Conservation (phyloP, 2,797 vertebrate genomes). For the Xerus rutilus region DNA sequence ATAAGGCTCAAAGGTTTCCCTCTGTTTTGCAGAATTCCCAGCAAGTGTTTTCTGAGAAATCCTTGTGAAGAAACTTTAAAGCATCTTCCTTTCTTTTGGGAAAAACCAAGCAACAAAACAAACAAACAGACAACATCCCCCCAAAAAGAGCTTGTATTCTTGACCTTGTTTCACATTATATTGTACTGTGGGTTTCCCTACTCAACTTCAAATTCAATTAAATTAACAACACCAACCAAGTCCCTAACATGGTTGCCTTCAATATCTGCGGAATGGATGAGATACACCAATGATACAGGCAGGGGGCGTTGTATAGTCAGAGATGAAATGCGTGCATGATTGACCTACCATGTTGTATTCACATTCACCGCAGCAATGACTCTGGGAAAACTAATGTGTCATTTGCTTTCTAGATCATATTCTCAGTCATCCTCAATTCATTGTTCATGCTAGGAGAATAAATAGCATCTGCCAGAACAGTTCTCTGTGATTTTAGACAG, state of each 20-base stretch:
- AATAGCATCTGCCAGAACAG: neutral
- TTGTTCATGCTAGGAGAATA: neutral
- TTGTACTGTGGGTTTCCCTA: neutral
- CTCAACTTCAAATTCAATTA: neutral
- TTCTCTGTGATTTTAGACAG: slow-evolving; percentile 43
- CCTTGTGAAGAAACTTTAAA: neutral
- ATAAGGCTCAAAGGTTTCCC: neutral
- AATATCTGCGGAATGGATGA: neutral
- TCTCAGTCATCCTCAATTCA: neutral
- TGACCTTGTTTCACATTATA: neutral
- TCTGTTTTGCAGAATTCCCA: neutral
- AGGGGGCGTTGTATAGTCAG: neutral
- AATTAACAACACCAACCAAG: neutral
- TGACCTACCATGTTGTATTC: neutral
- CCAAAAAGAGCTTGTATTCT: neutral
- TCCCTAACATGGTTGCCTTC: neutral
- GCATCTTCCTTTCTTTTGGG: neutral
- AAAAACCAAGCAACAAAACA: neutral
- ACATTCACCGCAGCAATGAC: neutral
- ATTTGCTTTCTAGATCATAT: neutral
- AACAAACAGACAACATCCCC: no score
- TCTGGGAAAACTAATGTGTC: neutral
- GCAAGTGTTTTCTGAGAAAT: neutral
- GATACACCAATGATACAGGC: neutral
- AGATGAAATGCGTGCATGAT: neutral